A percentile compares a stretch with the other conserved stretches of the same genome.
phyloP scores from a whole-genome alignment of 2,113 vertebrate species.

The Ovis aries region DNA sequence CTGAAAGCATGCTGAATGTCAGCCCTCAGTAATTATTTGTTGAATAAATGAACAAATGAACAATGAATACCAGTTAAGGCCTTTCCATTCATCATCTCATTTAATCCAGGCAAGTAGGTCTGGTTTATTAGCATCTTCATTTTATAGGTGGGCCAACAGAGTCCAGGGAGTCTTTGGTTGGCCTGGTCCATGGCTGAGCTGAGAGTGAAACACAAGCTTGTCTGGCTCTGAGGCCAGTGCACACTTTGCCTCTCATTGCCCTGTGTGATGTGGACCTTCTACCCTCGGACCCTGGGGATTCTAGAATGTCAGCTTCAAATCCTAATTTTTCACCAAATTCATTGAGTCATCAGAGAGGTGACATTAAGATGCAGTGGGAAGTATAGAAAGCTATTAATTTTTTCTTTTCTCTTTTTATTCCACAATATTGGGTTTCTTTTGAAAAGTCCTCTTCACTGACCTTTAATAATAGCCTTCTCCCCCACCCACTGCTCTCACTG shows the following conservation, averaged over 20 bases:
- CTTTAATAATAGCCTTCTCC: background rate
- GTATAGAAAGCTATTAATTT: background rate
- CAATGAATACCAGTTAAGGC: background rate
- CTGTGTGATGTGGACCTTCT: background rate
- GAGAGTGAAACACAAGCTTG: background rate
- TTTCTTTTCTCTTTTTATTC: background rate
- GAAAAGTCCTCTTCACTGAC: background rate
- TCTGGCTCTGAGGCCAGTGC: background rate
- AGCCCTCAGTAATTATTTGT: background rate
- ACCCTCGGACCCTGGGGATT: background rate
- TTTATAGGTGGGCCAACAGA: background rate
- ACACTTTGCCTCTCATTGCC: background rate
- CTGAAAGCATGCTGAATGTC: background rate
- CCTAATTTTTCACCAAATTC: background rate
- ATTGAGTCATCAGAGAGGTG: background rate
- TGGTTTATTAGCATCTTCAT: background rate
- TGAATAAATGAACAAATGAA: background rate
- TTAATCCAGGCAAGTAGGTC: background rate
- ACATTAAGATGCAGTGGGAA: background rate
- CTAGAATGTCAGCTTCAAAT: background rate
- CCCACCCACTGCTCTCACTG: rapidly evolving
- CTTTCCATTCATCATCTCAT: background rate
- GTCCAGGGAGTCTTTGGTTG: background rate
- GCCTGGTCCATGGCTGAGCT: background rate
- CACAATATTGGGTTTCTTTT: background rate